Base-by-base conservation (phyloP, 2,797 vertebrate species). In the Pyrocephalus nanus region DNA sequence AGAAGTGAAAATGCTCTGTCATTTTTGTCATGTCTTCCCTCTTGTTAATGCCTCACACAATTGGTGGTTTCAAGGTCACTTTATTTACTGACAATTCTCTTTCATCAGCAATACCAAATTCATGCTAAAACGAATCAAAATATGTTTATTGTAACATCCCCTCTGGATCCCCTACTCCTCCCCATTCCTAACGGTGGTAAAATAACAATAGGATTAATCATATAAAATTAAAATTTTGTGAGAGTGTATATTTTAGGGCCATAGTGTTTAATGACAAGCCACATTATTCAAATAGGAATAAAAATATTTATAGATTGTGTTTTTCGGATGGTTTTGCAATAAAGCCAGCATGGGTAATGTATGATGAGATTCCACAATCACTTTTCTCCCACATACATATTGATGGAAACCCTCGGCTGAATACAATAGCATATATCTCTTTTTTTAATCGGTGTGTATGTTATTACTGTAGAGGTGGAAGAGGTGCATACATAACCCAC, bases 351-450 rank as follows among this genome's bases (percentile, higher is more conserved):
- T 53, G 53, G 61, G 74, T 84, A 90, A 61, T 0, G 1, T 90
- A 57, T 78, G 74, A 87, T 78, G 79, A 92, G 64, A 92, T 94
- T 95, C 82, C 90, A 90, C 62, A 92, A 50, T 86, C 76, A 32
- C 53, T 92, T 92, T 93, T 85, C 76, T 87, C 74, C 86, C 65
- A 55, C 54, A 69, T 60, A 57, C 12, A 5, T 87, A 84, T 51
- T 95, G 86, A 87, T 93, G 82, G 90, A 88, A 94, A 84, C 40
- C 51, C 79, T 96, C 64, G 88, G 66, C 48, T 5, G 11, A 95
- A 91, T 61, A 86, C 48, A 90, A 85, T 71, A 91, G 71, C 74
- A 53, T 76, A 32, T 22, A 62, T 76, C 57, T 75, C 51, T 66
- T 73, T 73, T 92, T 85, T 88, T 91, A 91, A 42, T 90, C 67